Evolutionary conservation across 2,113 vertebrate species (phyloP).

Genomic region (Brachypteracias leptosomus): DNA sequence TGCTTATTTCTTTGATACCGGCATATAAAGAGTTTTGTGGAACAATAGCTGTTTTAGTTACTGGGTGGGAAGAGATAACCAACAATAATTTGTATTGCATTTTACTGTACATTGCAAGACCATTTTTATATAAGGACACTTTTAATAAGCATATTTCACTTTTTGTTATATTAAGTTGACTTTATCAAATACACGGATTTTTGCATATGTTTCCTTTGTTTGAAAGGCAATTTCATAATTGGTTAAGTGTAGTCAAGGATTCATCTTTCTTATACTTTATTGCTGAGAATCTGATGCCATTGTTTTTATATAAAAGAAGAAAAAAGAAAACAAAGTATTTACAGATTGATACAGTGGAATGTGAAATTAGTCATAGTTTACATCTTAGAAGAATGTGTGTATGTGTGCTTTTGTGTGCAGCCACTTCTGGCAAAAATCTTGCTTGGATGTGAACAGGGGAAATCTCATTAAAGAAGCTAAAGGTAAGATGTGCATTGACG

Average conservation of each 20-base stretch:
- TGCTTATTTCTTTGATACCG: conserved; percentile 70
- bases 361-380: conserved; percentile 78
- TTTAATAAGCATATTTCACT: conserved; percentile 86
- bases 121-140: conserved; percentile 87
- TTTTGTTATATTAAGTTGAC: conserved; percentile 85
- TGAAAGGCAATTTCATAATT: conserved; percentile 78
- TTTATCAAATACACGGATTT: conserved; percentile 80
- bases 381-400: conserved; percentile 69
- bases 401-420: conserved; percentile 67
- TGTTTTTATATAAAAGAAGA: conserved; percentile 67
- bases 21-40: conserved; percentile 63
- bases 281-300: conserved; percentile 75
- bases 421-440: conserved; percentile 50
- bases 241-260: conserved; percentile 73
- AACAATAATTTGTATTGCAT: conserved; percentile 82
- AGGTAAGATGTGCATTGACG: conserved; percentile 16
- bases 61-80: conserved; percentile 75
- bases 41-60: conserved; percentile 77
- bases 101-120: conserved; percentile 84
- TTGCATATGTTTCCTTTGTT: conserved; percentile 82
- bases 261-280: conserved; percentile 78
- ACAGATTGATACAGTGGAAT: conserved; percentile 74
- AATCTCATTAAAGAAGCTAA: conserved; percentile 41
- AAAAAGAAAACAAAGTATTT: conserved; percentile 66
- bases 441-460: conserved; percentile 32